Evolutionary conservation across 2,797 vertebrate species (phyloP).

Genomic region (Coluber constrictor): DNA sequence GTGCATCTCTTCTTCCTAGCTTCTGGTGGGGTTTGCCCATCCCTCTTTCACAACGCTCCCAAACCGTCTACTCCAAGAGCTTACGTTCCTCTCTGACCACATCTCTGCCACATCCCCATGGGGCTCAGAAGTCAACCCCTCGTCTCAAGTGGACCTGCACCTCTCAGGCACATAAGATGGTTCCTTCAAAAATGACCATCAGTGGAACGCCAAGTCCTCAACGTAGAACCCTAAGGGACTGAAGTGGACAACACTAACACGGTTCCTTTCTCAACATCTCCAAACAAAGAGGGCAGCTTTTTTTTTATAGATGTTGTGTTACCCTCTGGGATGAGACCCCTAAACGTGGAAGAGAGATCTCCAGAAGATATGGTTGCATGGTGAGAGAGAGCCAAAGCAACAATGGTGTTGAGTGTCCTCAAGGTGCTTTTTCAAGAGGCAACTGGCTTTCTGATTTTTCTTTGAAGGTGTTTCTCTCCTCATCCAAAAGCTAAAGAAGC

Average conservation of each 20-base stretch:
- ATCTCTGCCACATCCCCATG: neutral
- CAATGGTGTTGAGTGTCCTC: neutral
- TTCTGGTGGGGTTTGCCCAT: neutral
- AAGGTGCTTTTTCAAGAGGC: too few species aligned
- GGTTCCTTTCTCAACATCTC: neutral
- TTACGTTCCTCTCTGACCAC: neutral
- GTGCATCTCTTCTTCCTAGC: neutral
- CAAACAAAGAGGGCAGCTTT: neutral
- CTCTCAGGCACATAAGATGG: neutral
- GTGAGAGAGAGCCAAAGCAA: neutral
- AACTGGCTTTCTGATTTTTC: too few species aligned
- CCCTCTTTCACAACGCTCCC: neutral
- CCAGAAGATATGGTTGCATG: neutral
- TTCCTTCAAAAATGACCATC: neutral
- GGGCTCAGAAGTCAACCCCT: neutral
- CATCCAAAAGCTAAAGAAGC: too few species aligned
- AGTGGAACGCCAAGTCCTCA: neutral
- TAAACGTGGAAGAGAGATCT: neutral
- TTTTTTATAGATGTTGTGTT: neutral
- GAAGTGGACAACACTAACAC: neutral
- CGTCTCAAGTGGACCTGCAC: neutral
- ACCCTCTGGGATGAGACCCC: neutral
- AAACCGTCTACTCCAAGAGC: neutral
- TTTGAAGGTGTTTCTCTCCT: too few species aligned
- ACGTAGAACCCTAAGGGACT: neutral